Evolutionary conservation across 2,113 vertebrate species (phyloP).

Genomic region (Rhea americana): DNA sequence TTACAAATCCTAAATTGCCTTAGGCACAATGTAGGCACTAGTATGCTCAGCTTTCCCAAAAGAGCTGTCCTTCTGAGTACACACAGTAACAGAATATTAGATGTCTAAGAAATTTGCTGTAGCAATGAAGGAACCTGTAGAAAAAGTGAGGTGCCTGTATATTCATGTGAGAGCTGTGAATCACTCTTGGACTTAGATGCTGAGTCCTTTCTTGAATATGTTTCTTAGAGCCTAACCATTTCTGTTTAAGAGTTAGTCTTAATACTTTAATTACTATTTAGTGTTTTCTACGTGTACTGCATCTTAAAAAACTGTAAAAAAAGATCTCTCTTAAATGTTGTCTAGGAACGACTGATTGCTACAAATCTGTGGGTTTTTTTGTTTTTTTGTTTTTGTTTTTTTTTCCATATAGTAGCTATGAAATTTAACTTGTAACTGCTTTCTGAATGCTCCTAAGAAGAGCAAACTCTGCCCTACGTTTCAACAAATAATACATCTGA

Average conservation of each 20-base stretch:
- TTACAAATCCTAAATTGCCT: background rate
- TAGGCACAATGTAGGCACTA: background rate
- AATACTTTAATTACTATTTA: background rate
- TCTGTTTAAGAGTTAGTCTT: background rate
- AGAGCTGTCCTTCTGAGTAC: background rate
- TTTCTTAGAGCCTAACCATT: background rate
- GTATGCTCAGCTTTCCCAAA: background rate
- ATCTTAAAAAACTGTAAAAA: background rate
- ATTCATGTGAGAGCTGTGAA: background rate
- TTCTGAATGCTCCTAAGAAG: background rate
- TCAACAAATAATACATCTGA: background rate
- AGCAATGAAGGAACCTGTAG: fast-evolving
- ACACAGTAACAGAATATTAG: background rate
- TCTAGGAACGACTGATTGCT: background rate
- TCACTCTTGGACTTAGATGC: background rate
- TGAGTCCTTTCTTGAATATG: background rate
- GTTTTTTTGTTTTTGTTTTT: background rate
- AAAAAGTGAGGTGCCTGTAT: background rate
- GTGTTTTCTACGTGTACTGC: background rate
- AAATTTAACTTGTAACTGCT: background rate
- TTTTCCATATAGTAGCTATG: background rate
- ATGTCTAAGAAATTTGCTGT: background rate
- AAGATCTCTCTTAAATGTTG: background rate
- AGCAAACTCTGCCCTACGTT: background rate
- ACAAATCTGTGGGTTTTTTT: background rate